Conservation (phyloP, 2,113 vertebrate species). For the human (Homo sapiens) region DNA sequence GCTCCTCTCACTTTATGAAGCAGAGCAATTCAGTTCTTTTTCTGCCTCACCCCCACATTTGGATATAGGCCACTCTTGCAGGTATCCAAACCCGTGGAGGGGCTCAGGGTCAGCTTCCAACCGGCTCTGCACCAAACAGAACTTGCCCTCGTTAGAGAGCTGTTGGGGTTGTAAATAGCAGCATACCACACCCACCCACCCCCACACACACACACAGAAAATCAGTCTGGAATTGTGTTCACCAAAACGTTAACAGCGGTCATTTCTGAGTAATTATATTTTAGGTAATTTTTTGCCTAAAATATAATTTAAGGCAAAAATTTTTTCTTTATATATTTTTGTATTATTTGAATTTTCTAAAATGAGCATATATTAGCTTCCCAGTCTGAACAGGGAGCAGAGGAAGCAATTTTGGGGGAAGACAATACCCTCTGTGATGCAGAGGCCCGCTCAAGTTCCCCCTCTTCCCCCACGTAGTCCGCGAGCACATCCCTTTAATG, state of each 20-base stretch:
- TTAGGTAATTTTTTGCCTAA: not conserved
- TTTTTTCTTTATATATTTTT: slow-evolving; percentile 1
- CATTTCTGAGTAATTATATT: not conserved
- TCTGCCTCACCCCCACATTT: not conserved
- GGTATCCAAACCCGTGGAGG: not conserved
- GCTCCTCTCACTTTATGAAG: slow-evolving; percentile 23
- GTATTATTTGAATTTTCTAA: slow-evolving; percentile 9
- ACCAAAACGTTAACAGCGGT: not conserved
- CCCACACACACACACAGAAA: not conserved
- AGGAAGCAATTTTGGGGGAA: not conserved
- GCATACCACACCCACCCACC: too few species aligned
- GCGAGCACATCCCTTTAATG: not conserved
- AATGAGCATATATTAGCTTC: not conserved
- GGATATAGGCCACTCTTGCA: not conserved
- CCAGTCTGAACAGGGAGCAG: not conserved
- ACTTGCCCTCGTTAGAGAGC: not conserved
- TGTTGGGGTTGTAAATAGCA: not conserved
- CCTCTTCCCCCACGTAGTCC: not conserved
- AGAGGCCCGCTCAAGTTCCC: not conserved
- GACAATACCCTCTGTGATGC: not conserved
- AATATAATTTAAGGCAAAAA: too few species aligned
- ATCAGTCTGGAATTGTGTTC: not conserved
- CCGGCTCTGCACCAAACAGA: not conserved
- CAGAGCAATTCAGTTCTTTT: not conserved
- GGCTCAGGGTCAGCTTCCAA: not conserved